A percentile compares a stretch with the other conserved stretches of the same genome.
Conservation (phyloP, 2,113 vertebrate genomes). For the Chaenogobius annularis region DNA sequence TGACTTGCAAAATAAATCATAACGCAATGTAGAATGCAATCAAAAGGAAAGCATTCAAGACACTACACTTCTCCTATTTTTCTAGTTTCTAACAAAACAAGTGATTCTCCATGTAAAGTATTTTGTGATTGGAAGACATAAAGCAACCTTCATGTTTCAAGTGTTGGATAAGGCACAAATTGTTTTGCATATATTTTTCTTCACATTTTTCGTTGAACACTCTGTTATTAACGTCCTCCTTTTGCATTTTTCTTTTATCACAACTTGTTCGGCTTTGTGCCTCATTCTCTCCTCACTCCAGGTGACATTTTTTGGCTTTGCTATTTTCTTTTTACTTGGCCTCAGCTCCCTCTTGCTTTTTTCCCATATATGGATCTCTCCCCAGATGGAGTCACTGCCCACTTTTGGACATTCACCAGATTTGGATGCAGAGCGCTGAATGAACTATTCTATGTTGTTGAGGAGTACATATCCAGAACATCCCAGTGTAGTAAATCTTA, state of each 20-base stretch:
- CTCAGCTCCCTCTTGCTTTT: slow-evolving; percentile 40
- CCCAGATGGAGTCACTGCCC: slow-evolving; percentile 54
- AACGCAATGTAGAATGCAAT: no score
- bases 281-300: slow-evolving; percentile 47
- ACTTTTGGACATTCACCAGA: slow-evolving; percentile 61
- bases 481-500: slow-evolving; percentile 18
- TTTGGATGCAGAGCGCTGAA: slow-evolving; percentile 46
- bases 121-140: neutral
- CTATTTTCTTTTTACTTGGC: slow-evolving; percentile 50
- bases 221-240: neutral
- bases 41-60: no score
- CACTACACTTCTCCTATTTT: no score
- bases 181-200: slow-evolving; percentile 15
- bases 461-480: slow-evolving; percentile 43
- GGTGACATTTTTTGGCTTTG: slow-evolving; percentile 60
- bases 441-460: slow-evolving; percentile 51
- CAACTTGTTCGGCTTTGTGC: slow-evolving; percentile 33
- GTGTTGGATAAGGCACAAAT: slow-evolving; percentile 1
- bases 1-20: no score
- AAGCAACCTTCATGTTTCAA: neutral
- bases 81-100: neutral
- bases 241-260: slow-evolving; percentile 39
- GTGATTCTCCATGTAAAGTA: neutral
- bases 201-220: slow-evolving; percentile 1
- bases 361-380: slow-evolving; percentile 70